Evolutionary conservation across 2,113 vertebrate species (phyloP).

Genomic region (Sinocyclocheilus anshuiensis): DNA sequence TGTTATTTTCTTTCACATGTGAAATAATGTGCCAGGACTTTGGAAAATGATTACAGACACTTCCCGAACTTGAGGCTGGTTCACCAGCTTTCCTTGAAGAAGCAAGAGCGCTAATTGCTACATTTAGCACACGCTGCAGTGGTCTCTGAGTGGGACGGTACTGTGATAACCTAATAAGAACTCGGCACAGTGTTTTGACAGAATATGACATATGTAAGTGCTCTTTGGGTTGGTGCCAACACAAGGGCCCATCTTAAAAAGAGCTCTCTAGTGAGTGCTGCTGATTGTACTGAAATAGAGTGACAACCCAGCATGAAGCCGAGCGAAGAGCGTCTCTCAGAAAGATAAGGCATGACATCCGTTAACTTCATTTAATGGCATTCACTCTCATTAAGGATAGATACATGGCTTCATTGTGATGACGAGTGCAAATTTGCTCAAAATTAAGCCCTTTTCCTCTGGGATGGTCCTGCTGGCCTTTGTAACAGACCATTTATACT

Average conservation of each 20-base stretch:
- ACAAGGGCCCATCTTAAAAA: slow-evolving; percentile 32
- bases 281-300: slow-evolving; percentile 23
- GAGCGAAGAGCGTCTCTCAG: background rate
- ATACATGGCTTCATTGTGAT: background rate
- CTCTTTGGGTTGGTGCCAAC: slow-evolving; percentile 25
- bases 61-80: background rate
- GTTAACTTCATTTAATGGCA: slow-evolving; percentile 1
- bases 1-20: background rate
- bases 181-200: slow-evolving; percentile 18
- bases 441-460: background rate
- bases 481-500: background rate
- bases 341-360: slow-evolving; percentile 5
- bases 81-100: background rate
- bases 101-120: slow-evolving; percentile 32
- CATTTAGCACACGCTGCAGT: slow-evolving; percentile 4
- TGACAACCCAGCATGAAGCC: slow-evolving; percentile 16
- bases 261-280: slow-evolving; percentile 22
- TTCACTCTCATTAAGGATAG: slow-evolving; percentile 2
- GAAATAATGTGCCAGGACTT: background rate
- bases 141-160: background rate
- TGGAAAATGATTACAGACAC: background rate
- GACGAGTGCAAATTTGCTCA: slow-evolving; percentile 1
- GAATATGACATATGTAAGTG: slow-evolving; percentile 8
- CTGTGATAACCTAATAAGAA: slow-evolving; percentile 26
- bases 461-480: background rate